Percentiles rank a stretch among this genome's conserved stretches.
These are phyloP conservation scores for Carcharodon carcharias DNA, from an alignment of 2,797 vertebrate species.

Conservation along the genomic window DNA sequence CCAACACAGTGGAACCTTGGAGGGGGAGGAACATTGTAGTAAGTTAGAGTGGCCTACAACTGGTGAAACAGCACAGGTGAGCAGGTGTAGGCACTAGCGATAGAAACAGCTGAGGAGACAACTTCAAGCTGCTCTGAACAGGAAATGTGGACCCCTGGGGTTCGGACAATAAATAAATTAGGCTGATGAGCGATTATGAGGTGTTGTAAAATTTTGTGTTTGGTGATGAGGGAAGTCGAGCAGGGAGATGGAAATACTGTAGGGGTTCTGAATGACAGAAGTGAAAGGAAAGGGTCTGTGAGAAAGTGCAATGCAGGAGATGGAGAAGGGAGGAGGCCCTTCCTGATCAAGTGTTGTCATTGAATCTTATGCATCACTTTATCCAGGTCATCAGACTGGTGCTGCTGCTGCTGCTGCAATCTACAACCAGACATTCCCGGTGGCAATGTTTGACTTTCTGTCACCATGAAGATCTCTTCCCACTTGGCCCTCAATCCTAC, in stretches of 20 bases:
- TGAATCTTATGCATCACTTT: background rate
- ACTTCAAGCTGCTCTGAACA: background rate
- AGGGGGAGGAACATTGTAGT: no score
- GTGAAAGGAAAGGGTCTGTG: background rate
- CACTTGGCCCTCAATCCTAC: no score
- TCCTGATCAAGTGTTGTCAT: background rate
- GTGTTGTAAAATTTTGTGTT: background rate
- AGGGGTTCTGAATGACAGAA: background rate
- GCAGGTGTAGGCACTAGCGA: background rate
- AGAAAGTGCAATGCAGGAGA: background rate
- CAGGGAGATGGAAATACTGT: background rate
- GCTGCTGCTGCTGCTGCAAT: background rate
- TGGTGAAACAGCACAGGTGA: no score
- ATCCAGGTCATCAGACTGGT: background rate
- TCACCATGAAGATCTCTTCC: background rate
- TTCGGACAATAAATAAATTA: background rate
- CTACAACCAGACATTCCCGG: background rate
- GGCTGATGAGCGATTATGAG: background rate
- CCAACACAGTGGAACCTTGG: no score
- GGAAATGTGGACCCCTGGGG: background rate
- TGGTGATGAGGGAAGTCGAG: background rate
- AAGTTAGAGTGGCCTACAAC: no score
- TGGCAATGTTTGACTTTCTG: background rate
- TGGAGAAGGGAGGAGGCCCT: no score
- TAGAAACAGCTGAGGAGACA: background rate